Conservation (phyloP, 2,888 invertebrate genomes). For the Pristionchus arcanus region DNA sequence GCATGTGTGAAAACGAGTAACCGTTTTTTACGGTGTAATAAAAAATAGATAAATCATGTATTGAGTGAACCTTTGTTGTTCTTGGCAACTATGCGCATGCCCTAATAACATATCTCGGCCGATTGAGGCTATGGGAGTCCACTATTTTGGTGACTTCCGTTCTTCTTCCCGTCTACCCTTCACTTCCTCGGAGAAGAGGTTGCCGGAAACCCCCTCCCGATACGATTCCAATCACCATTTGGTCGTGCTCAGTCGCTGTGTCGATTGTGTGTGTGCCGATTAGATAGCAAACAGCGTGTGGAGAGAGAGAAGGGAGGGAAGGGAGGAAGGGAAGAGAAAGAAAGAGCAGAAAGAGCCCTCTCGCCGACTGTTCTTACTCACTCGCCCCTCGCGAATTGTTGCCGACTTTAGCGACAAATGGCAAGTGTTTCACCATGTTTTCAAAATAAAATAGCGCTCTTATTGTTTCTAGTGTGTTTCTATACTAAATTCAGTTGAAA, state of each 20-base stretch:
- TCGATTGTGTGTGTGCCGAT: background rate
- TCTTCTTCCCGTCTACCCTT: no score
- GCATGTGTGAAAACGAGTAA: background rate
- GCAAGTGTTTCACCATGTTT: background rate
- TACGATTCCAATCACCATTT: background rate
- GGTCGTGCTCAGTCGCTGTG: background rate
- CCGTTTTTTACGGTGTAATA: background rate
- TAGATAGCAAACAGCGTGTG: background rate
- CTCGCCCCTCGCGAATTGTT: background rate
- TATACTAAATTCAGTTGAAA: background rate
- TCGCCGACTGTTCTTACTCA: background rate
- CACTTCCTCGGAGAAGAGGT: no score
- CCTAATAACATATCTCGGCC: no score
- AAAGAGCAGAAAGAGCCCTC: background rate
- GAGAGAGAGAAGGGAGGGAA: background rate
- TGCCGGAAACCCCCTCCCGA: background rate
- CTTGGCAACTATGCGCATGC: no score
- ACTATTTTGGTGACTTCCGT: no score
- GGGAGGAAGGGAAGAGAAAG: slow-evolving; percentile 1
- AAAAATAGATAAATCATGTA: background rate
- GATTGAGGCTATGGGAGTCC: no score
- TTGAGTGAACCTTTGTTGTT: background rate
- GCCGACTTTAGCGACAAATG: background rate
- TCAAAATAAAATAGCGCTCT: background rate
- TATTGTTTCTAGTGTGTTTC: no score